phyloP scores from a whole-genome alignment of 2,113 vertebrate species.

The Triplophysa rosa region DNA sequence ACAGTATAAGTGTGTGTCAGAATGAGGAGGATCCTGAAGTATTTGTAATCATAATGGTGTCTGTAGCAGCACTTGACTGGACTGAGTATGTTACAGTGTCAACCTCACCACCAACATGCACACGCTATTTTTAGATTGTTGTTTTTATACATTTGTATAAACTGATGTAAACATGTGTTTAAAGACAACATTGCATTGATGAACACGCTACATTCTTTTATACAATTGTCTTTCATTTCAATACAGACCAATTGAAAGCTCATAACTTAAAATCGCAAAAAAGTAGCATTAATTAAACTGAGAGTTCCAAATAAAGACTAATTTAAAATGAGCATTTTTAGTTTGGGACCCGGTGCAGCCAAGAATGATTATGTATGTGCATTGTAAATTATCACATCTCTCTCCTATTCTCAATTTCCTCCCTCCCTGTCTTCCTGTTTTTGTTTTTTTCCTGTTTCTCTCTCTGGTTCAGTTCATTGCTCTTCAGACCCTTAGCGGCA shows the following conservation, averaged over 20 bases:
- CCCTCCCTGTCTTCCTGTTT: neutral
- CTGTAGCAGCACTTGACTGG: slow-evolving; percentile 8
- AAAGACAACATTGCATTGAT: too few species aligned
- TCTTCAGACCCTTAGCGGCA: slow-evolving; percentile 2
- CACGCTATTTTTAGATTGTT: neutral
- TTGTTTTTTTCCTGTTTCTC: neutral
- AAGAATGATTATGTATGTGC: too few species aligned
- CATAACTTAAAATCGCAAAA: too few species aligned
- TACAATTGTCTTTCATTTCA: too few species aligned
- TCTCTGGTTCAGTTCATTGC: neutral
- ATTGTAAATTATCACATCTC: neutral
- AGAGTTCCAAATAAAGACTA: too few species aligned
- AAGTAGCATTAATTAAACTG: too few species aligned
- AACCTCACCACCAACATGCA: neutral
- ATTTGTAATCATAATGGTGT: slow-evolving; percentile 31
- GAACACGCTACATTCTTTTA: too few species aligned
- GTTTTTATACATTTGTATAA: neutral
- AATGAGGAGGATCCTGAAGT: slow-evolving; percentile 10
- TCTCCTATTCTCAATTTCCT: neutral
- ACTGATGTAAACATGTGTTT: too few species aligned
- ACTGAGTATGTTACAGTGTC: neutral
- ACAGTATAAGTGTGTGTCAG: slow-evolving; percentile 8
- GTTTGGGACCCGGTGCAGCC: too few species aligned
- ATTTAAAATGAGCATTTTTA: too few species aligned
- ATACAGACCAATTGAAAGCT: too few species aligned